These are phyloP conservation scores for Brachionus asplanchnoidis DNA, from an alignment of 1,140 invertebrate species.

Conservation along the genomic window DNA sequence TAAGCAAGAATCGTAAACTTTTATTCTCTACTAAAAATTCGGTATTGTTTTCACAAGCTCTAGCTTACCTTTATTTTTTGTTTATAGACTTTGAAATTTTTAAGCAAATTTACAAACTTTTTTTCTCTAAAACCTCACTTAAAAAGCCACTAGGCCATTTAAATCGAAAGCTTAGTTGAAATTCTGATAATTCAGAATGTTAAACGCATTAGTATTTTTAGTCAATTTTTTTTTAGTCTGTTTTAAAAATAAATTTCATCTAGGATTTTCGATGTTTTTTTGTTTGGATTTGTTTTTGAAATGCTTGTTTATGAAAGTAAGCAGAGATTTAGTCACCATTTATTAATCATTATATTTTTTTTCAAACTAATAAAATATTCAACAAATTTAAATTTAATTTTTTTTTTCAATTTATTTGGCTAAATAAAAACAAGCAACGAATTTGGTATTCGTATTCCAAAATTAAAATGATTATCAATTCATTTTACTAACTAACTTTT, in stretches of 20 bases:
- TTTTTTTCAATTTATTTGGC: neutral
- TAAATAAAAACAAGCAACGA: neutral
- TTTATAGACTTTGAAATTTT: neutral
- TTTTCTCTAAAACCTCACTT: neutral
- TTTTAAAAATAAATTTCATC: neutral
- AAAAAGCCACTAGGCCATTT: neutral
- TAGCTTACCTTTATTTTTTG: neutral
- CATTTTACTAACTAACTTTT: neutral
- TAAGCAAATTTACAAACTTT: neutral
- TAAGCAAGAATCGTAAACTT: neutral
- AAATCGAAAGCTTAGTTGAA: neutral
- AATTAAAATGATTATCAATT: neutral
- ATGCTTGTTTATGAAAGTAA: neutral
- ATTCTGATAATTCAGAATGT: neutral
- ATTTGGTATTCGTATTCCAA: slow-evolving; percentile 22
- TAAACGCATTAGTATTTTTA: neutral
- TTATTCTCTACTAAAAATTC: neutral
- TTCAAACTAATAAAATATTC: neutral
- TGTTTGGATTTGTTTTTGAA: neutral
- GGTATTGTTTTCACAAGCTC: neutral
- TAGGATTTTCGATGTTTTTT: slow-evolving; percentile 2
- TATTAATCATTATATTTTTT: neutral
- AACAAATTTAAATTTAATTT: neutral
- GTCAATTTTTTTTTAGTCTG: neutral
- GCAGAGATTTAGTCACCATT: neutral